Percentiles rank a stretch among this genome's conserved stretches.
Evolutionary conservation across 2,797 vertebrate genomes (phyloP).

Genomic region (Phaenicophaeus curvirostris): DNA sequence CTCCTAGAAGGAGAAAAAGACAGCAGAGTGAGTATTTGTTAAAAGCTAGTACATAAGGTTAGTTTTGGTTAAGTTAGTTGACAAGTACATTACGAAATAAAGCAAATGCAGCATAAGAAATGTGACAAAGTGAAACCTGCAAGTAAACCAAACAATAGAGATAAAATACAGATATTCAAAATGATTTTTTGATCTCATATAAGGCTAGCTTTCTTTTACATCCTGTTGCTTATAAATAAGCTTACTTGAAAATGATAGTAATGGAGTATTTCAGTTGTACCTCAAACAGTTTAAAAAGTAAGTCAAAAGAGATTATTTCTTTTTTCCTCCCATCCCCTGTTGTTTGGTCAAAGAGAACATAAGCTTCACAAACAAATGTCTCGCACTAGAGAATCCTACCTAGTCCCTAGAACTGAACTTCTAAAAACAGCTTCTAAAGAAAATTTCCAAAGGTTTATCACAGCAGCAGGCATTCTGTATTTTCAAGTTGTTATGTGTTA

Average conservation of each 20-base stretch:
- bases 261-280: neutral
- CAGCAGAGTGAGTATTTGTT: neutral
- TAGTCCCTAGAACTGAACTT: neutral
- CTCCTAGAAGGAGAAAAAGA: slow-evolving; percentile 79
- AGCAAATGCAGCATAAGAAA: neutral
- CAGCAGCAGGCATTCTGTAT: neutral
- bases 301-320: neutral
- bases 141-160: neutral
- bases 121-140: neutral
- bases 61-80: neutral
- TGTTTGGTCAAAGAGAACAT: neutral
- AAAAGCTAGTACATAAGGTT: neutral
- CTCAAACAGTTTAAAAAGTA: neutral
- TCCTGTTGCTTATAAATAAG: neutral
- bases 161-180: neutral
- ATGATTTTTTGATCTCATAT: neutral
- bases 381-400: neutral
- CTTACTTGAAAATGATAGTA: neutral
- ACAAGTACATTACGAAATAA: neutral
- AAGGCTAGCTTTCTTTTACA: neutral
- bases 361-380: neutral
- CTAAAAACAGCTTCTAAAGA: neutral
- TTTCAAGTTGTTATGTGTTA: neutral
- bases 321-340: neutral
- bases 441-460: neutral